A percentile compares a stretch with the other conserved stretches of the same genome.
These are phyloP conservation scores for Phthorimaea operculella DNA, from an alignment of 1,140 invertebrate genomes.

Conservation along the genomic window DNA sequence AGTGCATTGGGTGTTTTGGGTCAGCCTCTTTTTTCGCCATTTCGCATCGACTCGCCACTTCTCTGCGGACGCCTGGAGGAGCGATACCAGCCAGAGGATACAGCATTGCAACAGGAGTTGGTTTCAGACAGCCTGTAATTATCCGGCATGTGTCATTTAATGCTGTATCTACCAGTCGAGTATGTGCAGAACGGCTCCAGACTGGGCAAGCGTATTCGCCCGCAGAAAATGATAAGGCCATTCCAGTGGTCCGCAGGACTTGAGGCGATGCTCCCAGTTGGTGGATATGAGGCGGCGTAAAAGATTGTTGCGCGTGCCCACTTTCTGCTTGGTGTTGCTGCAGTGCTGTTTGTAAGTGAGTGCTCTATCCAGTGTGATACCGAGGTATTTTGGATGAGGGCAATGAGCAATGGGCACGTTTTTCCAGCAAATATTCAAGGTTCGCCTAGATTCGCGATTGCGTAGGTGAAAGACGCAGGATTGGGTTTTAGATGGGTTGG, in stretches of 20 bases:
- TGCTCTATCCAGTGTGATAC: constrained; percentile 7
- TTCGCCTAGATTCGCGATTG: neutral
- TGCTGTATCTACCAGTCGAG: neutral
- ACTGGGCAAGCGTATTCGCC: constrained; percentile 13
- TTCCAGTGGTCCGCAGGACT: neutral
- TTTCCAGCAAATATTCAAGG: neutral
- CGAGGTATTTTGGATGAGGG: constrained; percentile 2
- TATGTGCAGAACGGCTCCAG: constrained; percentile 10
- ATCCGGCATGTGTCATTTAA: constrained; percentile 12
- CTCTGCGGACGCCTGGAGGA: neutral
- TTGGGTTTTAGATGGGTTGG: constrained; percentile 8
- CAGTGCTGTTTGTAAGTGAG: constrained; percentile 2
- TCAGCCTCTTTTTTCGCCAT: neutral
- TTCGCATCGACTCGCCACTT: neutral
- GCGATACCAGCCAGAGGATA: neutral
- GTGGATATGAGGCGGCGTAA: constrained; percentile 1
- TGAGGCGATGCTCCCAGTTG: no score
- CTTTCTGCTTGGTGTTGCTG: neutral
- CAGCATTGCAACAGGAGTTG: neutral
- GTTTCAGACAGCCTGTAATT: neutral
- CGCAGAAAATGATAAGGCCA: constrained; percentile 7
- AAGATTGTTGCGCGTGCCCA: neutral
- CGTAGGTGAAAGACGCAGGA: constrained; percentile 6
- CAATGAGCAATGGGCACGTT: neutral
- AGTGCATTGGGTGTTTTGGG: neutral